Percentiles rank a stretch among this genome's conserved stretches.
Conservation (phyloP, 2,797 vertebrate genomes). For the Poecilia picta region DNA sequence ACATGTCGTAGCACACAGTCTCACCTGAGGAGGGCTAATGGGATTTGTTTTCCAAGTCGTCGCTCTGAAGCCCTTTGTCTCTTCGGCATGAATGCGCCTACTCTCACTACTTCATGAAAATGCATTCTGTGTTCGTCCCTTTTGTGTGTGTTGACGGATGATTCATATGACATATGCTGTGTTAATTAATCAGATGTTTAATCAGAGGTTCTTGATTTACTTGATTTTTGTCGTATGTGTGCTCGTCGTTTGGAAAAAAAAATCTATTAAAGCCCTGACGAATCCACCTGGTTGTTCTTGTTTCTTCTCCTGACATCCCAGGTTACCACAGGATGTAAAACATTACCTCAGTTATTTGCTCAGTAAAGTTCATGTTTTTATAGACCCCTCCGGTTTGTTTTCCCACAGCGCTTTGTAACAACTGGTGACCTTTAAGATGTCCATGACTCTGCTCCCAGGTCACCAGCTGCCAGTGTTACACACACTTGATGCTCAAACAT, state of each 20-base stretch:
- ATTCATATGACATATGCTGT: constrained; percentile 60
- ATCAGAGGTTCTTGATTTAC: constrained; percentile 64
- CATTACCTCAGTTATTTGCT: constrained; percentile 26
- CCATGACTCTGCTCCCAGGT: constrained; percentile 6
- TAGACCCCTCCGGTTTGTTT: constrained; percentile 18
- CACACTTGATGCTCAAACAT: constrained; percentile 14
- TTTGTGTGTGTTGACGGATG: constrained; percentile 51
- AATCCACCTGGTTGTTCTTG: constrained; percentile 36
- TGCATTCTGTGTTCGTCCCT: constrained; percentile 36
- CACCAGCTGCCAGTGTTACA: constrained; percentile 11
- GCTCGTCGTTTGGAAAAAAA: constrained; percentile 62
- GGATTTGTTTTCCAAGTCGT: constrained; percentile 27
- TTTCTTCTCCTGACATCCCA: neutral
- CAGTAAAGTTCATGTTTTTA: neutral
- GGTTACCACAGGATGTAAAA: constrained; percentile 17
- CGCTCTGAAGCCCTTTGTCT: constrained; percentile 47
- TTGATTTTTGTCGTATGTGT: constrained; percentile 62
- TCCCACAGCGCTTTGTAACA: constrained; percentile 20
- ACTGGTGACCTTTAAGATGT: constrained; percentile 4
- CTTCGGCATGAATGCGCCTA: constrained; percentile 43
- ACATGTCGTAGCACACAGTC: constrained; percentile 18
- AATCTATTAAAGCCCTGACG: constrained; percentile 70
- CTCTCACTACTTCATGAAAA: constrained; percentile 32
- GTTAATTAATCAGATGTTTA: constrained; percentile 51
- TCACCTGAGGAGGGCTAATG: constrained; percentile 16